A percentile compares a stretch with the other conserved stretches of the same genome.
These are phyloP conservation scores for Pollenia amentaria DNA, from an alignment of 2,888 invertebrate genomes.

Conservation along the genomic window DNA sequence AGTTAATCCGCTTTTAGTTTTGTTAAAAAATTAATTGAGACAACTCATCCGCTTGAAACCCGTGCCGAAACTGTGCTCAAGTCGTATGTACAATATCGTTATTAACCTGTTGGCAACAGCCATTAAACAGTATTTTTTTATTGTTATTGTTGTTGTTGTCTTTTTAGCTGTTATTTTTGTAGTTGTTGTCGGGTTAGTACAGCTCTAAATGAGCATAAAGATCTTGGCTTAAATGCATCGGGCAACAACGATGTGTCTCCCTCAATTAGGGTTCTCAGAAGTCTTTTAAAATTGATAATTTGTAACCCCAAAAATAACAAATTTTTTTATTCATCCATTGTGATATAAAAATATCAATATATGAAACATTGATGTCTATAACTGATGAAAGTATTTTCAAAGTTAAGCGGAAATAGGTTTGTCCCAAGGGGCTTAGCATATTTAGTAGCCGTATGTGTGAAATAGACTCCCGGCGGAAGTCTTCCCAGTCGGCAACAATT, in stretches of 20 bases:
- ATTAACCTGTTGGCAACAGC: conserved; percentile 79
- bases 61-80: conserved; percentile 81
- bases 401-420: too few relatives aligned
- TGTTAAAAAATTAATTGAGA: conserved; percentile 60
- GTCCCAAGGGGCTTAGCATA: too few relatives aligned
- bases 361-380: too few relatives aligned
- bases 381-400: too few relatives aligned
- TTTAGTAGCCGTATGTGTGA: too few relatives aligned
- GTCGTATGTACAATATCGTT: conserved; percentile 77
- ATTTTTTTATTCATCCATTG: too few relatives aligned
- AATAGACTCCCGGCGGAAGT: too few relatives aligned
- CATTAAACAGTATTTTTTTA: conserved; percentile 24
- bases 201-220: conserved; percentile 57
- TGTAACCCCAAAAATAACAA: too few relatives aligned
- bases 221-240: conserved; percentile 71
- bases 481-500: too few relatives aligned
- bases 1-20: conserved; percentile 57
- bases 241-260: conserved; percentile 10
- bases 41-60: conserved; percentile 80
- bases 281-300: too few relatives aligned
- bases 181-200: conserved; percentile 39
- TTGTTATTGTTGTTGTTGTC: conserved; percentile 24
- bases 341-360: too few relatives aligned
- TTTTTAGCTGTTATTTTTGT: conserved; percentile 5
- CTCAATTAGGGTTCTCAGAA: not conserved